Evolutionary conservation across 2,113 vertebrate genomes (phyloP).

Genomic region (Peromyscus maniculatus): DNA sequence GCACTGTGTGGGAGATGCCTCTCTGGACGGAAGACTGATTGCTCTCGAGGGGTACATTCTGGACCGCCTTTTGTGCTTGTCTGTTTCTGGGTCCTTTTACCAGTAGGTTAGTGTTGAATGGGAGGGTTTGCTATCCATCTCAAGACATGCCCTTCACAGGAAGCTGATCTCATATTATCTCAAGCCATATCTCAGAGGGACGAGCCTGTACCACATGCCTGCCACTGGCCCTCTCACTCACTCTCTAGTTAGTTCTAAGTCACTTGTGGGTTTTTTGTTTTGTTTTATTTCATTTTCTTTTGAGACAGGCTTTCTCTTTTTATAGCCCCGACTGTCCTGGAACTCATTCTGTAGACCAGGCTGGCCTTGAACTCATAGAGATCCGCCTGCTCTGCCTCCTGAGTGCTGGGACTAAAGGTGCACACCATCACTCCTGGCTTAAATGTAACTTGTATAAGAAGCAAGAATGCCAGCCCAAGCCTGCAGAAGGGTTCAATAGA

Average conservation of each 20-base stretch:
- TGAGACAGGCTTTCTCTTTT: neutral
- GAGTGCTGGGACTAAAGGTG: neutral
- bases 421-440: neutral
- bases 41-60: constrained; percentile 5
- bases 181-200: neutral
- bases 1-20: neutral
- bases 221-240: neutral
- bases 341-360: neutral
- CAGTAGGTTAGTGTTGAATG: neutral
- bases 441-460: constrained; percentile 11
- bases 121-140: constrained; percentile 10
- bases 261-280: neutral
- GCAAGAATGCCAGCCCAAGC: neutral
- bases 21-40: neutral
- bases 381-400: neutral
- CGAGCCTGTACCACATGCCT: neutral
- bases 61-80: neutral
- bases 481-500: neutral
- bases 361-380: neutral
- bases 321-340: neutral
- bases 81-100: constrained; percentile 35
- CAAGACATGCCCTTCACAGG: neutral
- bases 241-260: neutral
- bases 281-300: neutral
- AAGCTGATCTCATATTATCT: neutral